Percentiles rank a stretch among this genome's conserved stretches.
Evolutionary conservation across 2,888 invertebrate genomes (phyloP).

Genomic region (Rhopalosiphum nymphaeae): DNA sequence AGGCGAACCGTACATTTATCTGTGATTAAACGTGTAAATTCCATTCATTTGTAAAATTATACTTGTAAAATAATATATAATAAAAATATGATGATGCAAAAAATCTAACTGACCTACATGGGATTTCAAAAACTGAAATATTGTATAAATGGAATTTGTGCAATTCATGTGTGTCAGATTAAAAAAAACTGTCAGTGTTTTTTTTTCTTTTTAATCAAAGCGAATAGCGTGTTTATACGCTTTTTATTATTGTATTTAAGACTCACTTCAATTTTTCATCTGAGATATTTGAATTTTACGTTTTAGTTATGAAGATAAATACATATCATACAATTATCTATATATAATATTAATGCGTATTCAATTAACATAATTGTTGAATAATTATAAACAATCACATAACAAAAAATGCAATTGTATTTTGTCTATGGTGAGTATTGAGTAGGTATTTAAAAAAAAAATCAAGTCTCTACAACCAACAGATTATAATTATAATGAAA

Average conservation of each 20-base stretch:
- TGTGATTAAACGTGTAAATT: not conserved
- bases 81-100: slow-evolving; percentile 38
- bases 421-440: not conserved
- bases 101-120: slow-evolving; percentile 43
- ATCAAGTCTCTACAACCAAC: not conserved
- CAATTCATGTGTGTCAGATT: slow-evolving; percentile 50
- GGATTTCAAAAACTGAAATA: slow-evolving; percentile 29
- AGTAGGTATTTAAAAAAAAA: not conserved
- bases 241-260: not conserved
- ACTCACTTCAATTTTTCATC: not conserved
- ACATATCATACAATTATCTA: not conserved
- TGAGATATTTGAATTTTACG: not conserved
- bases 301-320: not conserved
- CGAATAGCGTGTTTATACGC: slow-evolving; percentile 30
- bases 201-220: slow-evolving; percentile 42
- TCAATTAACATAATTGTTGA: not conserved
- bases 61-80: not conserved
- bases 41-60: not conserved
- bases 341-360: not conserved
- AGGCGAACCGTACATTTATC: not conserved
- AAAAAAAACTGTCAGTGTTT: slow-evolving; percentile 27
- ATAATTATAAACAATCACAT: not conserved
- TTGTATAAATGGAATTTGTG: slow-evolving; percentile 38
- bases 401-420: not conserved
- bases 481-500: not conserved